A percentile compares a stretch with the other conserved stretches of the same genome.
These are phyloP conservation scores for Palloptera scutellata DNA, from an alignment of 2,888 invertebrate genomes.

Conservation along the genomic window DNA sequence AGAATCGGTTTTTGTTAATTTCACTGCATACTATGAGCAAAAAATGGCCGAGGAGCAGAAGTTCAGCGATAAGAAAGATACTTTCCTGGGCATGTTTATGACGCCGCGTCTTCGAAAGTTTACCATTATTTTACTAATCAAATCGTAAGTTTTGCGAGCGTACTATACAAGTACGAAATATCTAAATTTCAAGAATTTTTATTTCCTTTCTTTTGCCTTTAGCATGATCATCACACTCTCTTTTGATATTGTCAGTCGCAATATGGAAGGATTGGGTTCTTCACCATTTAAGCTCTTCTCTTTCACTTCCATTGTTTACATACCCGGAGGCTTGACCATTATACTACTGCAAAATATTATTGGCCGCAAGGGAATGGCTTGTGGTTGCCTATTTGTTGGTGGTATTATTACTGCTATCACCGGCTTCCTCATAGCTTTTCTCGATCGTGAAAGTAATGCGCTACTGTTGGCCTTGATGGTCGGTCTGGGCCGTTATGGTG, in stretches of 20 bases:
- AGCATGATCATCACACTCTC: slow-evolving; percentile 59
- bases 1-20: slow-evolving; percentile 62
- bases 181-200: too few relatives aligned
- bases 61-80: slow-evolving; percentile 42
- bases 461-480: slow-evolving; percentile 64
- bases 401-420: slow-evolving; percentile 66
- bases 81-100: slow-evolving; percentile 66
- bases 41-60: slow-evolving; percentile 45
- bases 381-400: slow-evolving; percentile 66
- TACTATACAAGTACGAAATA: neutral
- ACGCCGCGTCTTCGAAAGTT: slow-evolving; percentile 67
- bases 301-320: slow-evolving; percentile 66
- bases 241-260: slow-evolving; percentile 69
- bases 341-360: slow-evolving; percentile 60
- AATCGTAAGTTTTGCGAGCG: slow-evolving; percentile 66
- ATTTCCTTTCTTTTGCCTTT: too few relatives aligned
- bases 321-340: slow-evolving; percentile 65
- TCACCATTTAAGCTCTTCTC: slow-evolving; percentile 69
- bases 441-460: slow-evolving; percentile 57
- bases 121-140: slow-evolving; percentile 67
- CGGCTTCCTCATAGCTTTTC: slow-evolving; percentile 63
- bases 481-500: slow-evolving; percentile 67
- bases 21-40: slow-evolving; percentile 57
- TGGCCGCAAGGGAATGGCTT: slow-evolving; percentile 68
- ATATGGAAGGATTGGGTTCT: slow-evolving; percentile 67